Evolutionary conservation across 2,888 invertebrate genomes (phyloP).

Genomic region (Acrobasis repandana): DNA sequence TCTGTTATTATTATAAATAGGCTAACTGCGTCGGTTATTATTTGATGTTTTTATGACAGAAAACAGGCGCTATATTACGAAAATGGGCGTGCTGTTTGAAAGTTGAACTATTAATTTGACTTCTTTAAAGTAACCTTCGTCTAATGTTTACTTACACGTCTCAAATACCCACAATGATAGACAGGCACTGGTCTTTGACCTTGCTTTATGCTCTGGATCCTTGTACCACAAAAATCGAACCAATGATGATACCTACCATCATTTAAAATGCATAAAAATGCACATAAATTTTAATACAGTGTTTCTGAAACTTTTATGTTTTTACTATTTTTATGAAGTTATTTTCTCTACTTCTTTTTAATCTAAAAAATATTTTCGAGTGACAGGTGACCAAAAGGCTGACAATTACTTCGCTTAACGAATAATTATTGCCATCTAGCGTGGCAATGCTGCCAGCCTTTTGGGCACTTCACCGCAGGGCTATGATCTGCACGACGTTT

Average conservation of each 20-base stretch:
- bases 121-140: constrained; percentile 11
- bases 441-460: too few species aligned
- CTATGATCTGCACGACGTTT: too few species aligned
- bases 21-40: neutral
- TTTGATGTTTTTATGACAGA: constrained; percentile 1
- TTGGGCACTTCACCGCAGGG: too few species aligned
- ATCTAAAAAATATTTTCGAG: too few species aligned
- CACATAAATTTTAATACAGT: neutral
- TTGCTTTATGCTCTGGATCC: constrained; percentile 1
- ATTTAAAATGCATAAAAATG: neutral
- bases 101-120: constrained; percentile 22
- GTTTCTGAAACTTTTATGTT: neutral
- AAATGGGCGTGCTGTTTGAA: constrained; percentile 11
- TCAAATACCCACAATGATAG: constrained; percentile 2
- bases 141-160: constrained; percentile 8
- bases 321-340: too few species aligned
- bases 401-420: too few species aligned
- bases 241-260: constrained; percentile 4
- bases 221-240: neutral
- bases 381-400: too few species aligned
- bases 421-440: too few species aligned
- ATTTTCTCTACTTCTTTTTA: too few species aligned
- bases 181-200: neutral
- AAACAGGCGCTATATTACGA: constrained; percentile 5
- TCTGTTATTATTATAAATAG: neutral